Evolutionary conservation across 2,797 vertebrate species (phyloP), one percentile per base, ranked within the genome.

Genomic region (Zonotrichia albicollis): DNA sequence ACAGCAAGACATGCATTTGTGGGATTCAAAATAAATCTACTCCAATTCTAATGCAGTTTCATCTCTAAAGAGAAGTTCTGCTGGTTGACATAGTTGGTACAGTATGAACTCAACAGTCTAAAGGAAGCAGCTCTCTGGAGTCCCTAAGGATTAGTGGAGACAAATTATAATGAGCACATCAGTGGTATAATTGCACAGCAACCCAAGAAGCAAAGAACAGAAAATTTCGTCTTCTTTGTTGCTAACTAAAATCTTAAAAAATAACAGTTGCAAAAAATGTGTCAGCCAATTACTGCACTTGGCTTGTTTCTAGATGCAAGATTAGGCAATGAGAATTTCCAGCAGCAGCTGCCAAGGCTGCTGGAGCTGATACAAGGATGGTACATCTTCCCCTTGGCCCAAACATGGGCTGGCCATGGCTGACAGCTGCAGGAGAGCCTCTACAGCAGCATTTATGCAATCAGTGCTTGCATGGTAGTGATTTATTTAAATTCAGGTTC

Each of bases 131-230:
- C 40, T 92, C 57, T 68, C 74, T 34, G 60, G 50, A 87, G 55
- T 89, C 93, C 89, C 91, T 38, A n/a, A 34, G 68, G 94, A 95
- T 80, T 88, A 88, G 68, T 72, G 61, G 48, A 93, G 74, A 91
- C 46, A 86, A 87, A 88, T 71, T 70, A 43, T 55, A 91, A 95
- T 6, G n/a, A 95, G 81, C 57, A 82, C 54, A 87, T 89, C 66
- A 88, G 61, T 4, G 3, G 71, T 19, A 50, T 80, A 96, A 97
- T 53, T 91, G 90, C 80, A 66, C 46, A 2, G 2, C 76, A 88
- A 87, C 29, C 32, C 13, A 89, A 79, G 79, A 66, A 89, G 30
- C 36, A 86, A 62, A 88, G 83, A 79, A 92, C 23, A 88, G 51
- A 81, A 81, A 96, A 42, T n/a, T 84, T 92, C 5, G 1, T 26